Evolutionary conservation across 1,140 invertebrate species (phyloP).

Genomic region (Drosophila kurseongensis): DNA sequence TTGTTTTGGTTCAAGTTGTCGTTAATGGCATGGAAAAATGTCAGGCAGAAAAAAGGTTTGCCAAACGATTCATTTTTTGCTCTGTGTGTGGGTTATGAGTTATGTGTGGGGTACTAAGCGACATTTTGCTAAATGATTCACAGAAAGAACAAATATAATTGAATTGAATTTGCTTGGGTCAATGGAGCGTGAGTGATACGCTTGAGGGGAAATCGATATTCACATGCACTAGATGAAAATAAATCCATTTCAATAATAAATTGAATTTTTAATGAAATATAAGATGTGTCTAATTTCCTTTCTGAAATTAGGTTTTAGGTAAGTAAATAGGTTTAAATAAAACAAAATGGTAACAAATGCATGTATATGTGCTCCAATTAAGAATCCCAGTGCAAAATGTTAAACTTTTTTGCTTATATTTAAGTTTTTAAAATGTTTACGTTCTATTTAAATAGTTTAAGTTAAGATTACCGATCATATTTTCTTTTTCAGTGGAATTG

Average conservation of each 20-base stretch:
- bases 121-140: conserved; percentile 60
- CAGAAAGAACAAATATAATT: conserved; percentile 41
- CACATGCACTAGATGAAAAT: background rate
- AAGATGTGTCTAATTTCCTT: no score
- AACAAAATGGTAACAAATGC: no score
- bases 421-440: no score
- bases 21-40: conserved; percentile 78
- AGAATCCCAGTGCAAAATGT: no score
- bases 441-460: no score
- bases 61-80: conserved; percentile 48
- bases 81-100: conserved; percentile 37
- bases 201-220: conserved; percentile 21
- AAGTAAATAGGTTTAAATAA: no score
- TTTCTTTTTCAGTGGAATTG: background rate
- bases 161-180: conserved; percentile 46
- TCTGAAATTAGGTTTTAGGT: no score
- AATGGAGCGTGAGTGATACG: conserved; percentile 47
- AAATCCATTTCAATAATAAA: background rate
- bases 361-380: no score
- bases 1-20: conserved; percentile 59
- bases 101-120: conserved; percentile 37
- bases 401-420: no score
- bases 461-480: background rate
- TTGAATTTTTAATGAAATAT: background rate
- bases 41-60: conserved; percentile 61